Evolutionary conservation across 2,113 vertebrate species (phyloP).

Genomic region (Cottus gobio): DNA sequence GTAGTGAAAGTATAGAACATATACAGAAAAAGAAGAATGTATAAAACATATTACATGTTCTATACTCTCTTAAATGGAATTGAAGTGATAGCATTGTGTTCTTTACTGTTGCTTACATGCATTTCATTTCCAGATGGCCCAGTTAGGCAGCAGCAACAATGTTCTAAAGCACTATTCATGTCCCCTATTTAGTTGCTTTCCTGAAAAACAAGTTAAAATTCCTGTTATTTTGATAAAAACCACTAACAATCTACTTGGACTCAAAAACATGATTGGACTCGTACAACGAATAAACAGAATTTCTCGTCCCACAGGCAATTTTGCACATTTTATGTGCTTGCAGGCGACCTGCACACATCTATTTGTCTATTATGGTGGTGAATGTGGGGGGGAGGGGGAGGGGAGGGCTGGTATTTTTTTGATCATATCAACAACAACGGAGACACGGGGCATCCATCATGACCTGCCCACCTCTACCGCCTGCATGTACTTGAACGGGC

Average conservation of each 20-base stretch:
- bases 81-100: not conserved
- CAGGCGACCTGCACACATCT: conserved; percentile 60
- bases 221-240: conserved; percentile 57
- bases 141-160: not conserved
- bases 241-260: conserved; percentile 51
- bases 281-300: conserved; percentile 66
- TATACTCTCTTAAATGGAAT: not conserved
- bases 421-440: conserved; percentile 77
- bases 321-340: conserved; percentile 71
- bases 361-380: conserved; percentile 66
- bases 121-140: conserved; percentile 6
- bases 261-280: conserved; percentile 65
- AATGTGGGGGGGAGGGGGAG: conserved; percentile 17
- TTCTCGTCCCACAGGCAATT: conserved; percentile 73
- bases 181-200: conserved; percentile 24
- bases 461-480: conserved; percentile 73
- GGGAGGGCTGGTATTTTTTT: conserved; percentile 50
- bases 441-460: conserved; percentile 75
- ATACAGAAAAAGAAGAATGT: too few species aligned
- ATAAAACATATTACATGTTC: too few species aligned
- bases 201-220: conserved; percentile 61
- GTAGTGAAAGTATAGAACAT: too few species aligned
- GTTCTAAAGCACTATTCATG: not conserved
- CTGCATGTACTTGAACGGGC: conserved; percentile 77
- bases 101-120: not conserved